Evolutionary conservation across 2,888 invertebrate genomes (phyloP).

Genomic region (Tipula vernalis): DNA sequence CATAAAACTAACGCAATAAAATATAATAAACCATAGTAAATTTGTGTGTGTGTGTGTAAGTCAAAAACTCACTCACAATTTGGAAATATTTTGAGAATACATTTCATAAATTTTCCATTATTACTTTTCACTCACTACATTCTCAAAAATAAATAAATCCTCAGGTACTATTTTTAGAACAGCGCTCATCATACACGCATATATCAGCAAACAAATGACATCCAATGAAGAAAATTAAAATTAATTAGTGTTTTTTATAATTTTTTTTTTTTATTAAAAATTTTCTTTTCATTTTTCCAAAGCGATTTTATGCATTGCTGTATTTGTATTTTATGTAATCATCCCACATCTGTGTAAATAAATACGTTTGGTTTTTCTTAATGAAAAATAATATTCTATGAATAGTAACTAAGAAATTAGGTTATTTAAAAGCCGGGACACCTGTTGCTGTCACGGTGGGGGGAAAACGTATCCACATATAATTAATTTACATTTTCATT

Average conservation of each 20-base stretch:
- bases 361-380: neutral
- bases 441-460: neutral
- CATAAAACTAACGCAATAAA: too few species aligned
- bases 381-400: neutral
- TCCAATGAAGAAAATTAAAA: too few species aligned
- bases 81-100: neutral
- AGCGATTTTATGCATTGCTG: neutral
- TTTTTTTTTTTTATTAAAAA: neutral
- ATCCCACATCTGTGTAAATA: neutral
- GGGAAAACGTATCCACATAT: neutral
- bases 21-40: too few species aligned
- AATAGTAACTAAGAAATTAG: neutral
- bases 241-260: too few species aligned
- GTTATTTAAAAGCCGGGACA: neutral
- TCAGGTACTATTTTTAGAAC: neutral
- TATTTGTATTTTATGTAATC: neutral
- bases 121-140: neutral
- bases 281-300: neutral
- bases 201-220: too few species aligned
- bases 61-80: too few species aligned
- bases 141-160: neutral
- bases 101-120: neutral
- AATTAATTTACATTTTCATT: neutral
- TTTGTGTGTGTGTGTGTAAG: too few species aligned
- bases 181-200: too few species aligned